Evolutionary conservation across 2,888 invertebrate species (phyloP), one percentile per base, ranked within the genome.

Genomic region (Drosophila seclusa): DNA sequence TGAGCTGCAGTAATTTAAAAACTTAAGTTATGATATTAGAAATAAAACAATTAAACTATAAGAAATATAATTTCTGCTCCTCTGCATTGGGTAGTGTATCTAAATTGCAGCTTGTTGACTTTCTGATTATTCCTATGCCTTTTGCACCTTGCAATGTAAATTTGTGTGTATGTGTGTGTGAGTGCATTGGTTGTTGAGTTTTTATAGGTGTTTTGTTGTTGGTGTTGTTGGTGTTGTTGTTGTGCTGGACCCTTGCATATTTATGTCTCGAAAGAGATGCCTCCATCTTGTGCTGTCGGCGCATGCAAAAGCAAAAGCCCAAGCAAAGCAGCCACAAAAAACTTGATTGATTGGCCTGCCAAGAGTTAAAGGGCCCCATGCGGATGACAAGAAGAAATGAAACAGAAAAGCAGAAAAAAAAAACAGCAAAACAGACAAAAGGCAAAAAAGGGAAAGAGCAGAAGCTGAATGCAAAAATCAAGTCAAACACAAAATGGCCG

Each of bases 291-390:
- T 45, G 73, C 49, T 70, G 76, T 65, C 78, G 87, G 82, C 68
- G 86, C 89, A 89, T 87, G 89, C 87, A 89, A 90, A 90, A 76
- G 88, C 66, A 55, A 29, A 58, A 13, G 53, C 29, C 45, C 32
- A 27, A 29, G 60, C 60, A 45, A 45, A 4, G 40, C 18, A 8
- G 34, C 50, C 38, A 40, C 50, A 84, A 91, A 89, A 89, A 91
- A 90, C 91, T 92, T 91, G 91, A 91, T 92, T 91, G 92, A 92
- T 92, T 91, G 91, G 90, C 87, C 88, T 82, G 88, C 76, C 85
- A 87, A 79, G 49, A 29, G 69, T 31, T 48, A 55, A 57, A 64
- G 76, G 63, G 67, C 53, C 71, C 76, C 68, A 69, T 75, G 78
- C 61, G 65, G 71, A 24, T 61, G 68, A 65, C 18, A 45, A 36